phyloP scores from a whole-genome alignment of 2,888 invertebrate species.

The Dermolepida albohirtum region DNA sequence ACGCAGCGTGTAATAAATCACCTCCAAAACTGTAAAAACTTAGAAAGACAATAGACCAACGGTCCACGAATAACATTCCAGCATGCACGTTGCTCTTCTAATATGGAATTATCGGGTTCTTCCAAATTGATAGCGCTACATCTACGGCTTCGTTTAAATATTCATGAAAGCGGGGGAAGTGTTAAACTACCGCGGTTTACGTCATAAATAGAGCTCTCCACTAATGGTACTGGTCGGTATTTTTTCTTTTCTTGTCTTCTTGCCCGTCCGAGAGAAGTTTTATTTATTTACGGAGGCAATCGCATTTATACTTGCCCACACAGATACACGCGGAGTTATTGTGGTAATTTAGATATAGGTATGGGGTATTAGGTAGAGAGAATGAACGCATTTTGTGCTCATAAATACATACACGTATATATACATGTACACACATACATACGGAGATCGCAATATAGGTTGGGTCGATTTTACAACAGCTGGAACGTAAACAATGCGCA shows the following conservation, averaged over 20 bases:
- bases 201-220: conserved; percentile 50
- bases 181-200: conserved; percentile 46
- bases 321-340: conserved; percentile 53
- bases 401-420: not conserved
- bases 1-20: conserved; percentile 26
- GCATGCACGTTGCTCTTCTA: conserved; percentile 6
- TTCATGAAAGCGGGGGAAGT: conserved; percentile 42
- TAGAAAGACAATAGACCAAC: conserved; percentile 25
- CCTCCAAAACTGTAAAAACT: conserved; percentile 29
- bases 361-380: conserved; percentile 20
- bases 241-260: conserved; percentile 35
- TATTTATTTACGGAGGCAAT: conserved; percentile 43
- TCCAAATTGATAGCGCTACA: conserved; percentile 36
- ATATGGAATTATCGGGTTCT: conserved; percentile 39
- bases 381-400: conserved; percentile 6
- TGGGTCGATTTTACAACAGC: conserved; percentile 16
- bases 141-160: conserved; percentile 32
- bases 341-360: conserved; percentile 51
- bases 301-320: conserved; percentile 52
- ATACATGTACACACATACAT: not conserved
- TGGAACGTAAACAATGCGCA: conserved; percentile 31
- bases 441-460: conserved; percentile 6
- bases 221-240: conserved; percentile 50
- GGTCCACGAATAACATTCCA: conserved; percentile 31
- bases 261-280: conserved; percentile 21